Percentiles rank a stretch among this genome's conserved stretches.
phyloP scores from a whole-genome alignment of 2,113 vertebrate species.

The Glaucidium brasilianum region DNA sequence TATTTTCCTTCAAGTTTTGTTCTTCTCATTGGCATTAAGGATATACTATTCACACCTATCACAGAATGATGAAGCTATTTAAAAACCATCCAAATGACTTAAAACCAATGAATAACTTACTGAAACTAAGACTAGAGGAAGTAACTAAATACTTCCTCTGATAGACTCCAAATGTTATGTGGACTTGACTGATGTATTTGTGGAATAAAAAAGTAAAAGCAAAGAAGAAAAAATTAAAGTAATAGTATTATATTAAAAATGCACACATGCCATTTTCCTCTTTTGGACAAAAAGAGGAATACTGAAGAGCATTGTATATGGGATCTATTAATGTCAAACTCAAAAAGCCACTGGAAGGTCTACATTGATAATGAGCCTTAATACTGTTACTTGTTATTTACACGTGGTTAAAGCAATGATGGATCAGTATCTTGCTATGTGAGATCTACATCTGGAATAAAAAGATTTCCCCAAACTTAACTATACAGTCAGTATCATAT shows the following conservation, averaged over 20 bases:
- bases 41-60: background rate
- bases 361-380: background rate
- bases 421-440: background rate
- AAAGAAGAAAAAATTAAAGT: background rate
- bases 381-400: background rate
- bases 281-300: background rate
- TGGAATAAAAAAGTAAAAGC: background rate
- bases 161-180: background rate
- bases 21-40: background rate
- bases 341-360: background rate
- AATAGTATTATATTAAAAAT: background rate
- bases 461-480: background rate
- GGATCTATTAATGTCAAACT: background rate
- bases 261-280: background rate
- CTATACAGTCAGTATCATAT: background rate
- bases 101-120: background rate
- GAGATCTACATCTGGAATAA: background rate
- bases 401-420: background rate
- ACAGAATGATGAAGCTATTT: background rate
- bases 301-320: background rate
- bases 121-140: background rate
- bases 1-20: background rate
- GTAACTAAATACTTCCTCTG: background rate
- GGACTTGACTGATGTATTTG: background rate
- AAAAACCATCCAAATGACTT: background rate